These are phyloP conservation scores for Entomyzon cyanotis DNA, from an alignment of 2,113 vertebrate species.

Conservation along the genomic window DNA sequence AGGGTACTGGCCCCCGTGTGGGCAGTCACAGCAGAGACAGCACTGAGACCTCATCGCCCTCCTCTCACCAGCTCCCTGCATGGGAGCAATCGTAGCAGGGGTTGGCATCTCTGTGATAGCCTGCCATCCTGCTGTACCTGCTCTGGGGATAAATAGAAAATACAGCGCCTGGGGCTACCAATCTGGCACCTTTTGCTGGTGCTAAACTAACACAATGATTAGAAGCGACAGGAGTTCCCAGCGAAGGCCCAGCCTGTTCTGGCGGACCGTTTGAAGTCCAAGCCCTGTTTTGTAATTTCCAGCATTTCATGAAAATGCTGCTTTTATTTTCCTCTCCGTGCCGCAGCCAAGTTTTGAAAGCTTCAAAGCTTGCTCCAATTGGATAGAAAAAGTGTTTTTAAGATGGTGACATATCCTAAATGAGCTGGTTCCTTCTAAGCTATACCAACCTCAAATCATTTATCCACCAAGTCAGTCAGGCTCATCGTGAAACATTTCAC, in stretches of 20 bases:
- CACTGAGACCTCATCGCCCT: neutral
- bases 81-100: neutral
- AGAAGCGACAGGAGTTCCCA: neutral
- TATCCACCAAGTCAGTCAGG: slow-evolving; percentile 7
- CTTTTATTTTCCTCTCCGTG: neutral
- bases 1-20: neutral
- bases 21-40: neutral
- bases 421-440: neutral
- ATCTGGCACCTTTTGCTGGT: neutral
- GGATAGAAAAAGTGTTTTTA: slow-evolving; percentile 8
- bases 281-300: slow-evolving; percentile 28
- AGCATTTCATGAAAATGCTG: slow-evolving; percentile 29
- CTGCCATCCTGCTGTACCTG: neutral
- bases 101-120: neutral
- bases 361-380: slow-evolving; percentile 16
- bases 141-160: neutral
- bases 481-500: slow-evolving; percentile 48
- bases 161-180: neutral
- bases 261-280: neutral
- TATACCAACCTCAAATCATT: slow-evolving; percentile 12
- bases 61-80: neutral
- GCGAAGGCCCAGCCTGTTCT: neutral
- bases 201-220: slow-evolving; percentile 2
- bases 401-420: slow-evolving; percentile 11
- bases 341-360: neutral